Conservation (phyloP, 2,113 vertebrate species). For the Tautogolabrus adspersus region DNA sequence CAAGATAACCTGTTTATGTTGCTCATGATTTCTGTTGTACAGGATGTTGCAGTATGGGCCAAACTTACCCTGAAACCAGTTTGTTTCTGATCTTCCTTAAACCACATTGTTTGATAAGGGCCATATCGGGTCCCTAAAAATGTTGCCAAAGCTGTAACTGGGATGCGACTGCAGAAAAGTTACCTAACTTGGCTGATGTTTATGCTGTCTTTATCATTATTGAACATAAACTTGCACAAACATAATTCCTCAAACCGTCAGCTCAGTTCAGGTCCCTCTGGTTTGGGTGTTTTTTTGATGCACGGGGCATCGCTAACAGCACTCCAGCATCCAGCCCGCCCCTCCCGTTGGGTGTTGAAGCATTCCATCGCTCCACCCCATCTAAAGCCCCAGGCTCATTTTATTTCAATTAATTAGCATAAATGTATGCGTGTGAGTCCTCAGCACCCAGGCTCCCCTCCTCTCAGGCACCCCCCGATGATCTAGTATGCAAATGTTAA, state of each 20-base stretch:
- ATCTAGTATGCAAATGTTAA: constrained; percentile 77
- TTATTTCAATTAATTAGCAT: constrained; percentile 79
- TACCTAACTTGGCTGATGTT: neutral
- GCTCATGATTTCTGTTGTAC: neutral
- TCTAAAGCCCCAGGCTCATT: constrained; percentile 62
- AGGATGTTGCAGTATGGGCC: neutral
- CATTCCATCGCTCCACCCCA: constrained; percentile 58
- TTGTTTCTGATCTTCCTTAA: neutral
- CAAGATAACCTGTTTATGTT: no score
- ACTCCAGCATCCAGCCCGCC: constrained; percentile 8
- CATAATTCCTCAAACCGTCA: neutral
- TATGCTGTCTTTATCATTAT: neutral
- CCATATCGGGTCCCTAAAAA: neutral
- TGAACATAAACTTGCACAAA: neutral
- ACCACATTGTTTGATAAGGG: neutral
- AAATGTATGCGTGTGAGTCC: constrained; percentile 48
- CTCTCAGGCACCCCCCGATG: constrained; percentile 36
- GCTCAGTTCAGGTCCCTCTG: constrained; percentile 8
- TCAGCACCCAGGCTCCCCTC: neutral
- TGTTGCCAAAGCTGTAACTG: neutral
- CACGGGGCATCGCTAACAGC: constrained; percentile 32
- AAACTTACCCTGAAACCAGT: neutral
- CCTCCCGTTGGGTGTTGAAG: constrained; percentile 54
- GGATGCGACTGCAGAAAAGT: neutral
- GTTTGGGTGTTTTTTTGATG: constrained; percentile 26